phyloP scores from a whole-genome alignment of 2,888 invertebrate genomes.

The Hyalella azteca region DNA sequence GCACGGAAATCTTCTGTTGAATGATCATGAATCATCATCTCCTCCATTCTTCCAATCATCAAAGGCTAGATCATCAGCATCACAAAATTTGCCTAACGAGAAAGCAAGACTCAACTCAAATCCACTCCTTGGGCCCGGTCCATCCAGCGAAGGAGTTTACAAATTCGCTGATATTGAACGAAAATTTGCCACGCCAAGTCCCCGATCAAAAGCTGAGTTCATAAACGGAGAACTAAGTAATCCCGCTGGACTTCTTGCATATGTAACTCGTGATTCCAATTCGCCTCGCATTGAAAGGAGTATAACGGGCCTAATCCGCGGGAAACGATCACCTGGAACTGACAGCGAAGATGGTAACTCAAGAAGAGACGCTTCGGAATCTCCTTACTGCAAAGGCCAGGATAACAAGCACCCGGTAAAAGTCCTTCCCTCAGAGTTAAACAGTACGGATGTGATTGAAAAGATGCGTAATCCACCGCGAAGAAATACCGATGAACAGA shows the following conservation, averaged over 20 bases:
- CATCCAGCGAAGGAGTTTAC: neutral
- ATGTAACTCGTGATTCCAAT: constrained; percentile 17
- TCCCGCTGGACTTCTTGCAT: constrained; percentile 29
- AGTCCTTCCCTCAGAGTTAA: constrained; percentile 10
- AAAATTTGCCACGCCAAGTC: constrained; percentile 27
- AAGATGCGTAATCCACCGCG: neutral
- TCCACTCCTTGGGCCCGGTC: neutral
- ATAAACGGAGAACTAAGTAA: constrained; percentile 11
- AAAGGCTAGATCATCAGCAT: neutral
- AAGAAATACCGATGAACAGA: neutral
- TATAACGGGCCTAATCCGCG: neutral
- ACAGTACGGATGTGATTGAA: neutral
- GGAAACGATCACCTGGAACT: neutral
- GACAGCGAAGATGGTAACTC: neutral
- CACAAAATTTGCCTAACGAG: neutral
- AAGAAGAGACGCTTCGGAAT: neutral
- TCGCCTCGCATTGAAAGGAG: neutral
- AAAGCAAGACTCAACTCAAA: neutral
- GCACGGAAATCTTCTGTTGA: neutral
- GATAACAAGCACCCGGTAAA: neutral
- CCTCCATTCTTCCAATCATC: neutral
- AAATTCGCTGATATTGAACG: neutral
- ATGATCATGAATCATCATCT: neutral
- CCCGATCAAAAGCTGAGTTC: constrained; percentile 9
- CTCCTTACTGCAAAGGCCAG: neutral